Conservation (phyloP, 2,113 vertebrate genomes). For the Tragelaphus strepsiceros region DNA sequence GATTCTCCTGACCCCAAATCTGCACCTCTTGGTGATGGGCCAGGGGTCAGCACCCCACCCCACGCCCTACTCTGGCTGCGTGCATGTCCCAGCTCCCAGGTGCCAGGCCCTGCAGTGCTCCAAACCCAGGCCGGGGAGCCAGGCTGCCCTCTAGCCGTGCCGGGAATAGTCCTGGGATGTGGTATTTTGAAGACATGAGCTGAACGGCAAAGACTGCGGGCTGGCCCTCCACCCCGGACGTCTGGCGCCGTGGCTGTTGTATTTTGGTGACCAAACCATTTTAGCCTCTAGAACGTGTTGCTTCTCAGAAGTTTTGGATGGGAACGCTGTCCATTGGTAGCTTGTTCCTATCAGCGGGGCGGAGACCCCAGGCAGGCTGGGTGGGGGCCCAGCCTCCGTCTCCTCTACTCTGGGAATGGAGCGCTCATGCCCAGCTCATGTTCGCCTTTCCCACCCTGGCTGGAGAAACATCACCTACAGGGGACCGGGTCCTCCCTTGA, state of each 20-base stretch:
- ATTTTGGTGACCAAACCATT: constrained; percentile 16
- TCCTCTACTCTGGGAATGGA: background rate
- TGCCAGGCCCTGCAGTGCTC: background rate
- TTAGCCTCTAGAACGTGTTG: background rate
- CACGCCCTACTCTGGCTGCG: rapidly evolving
- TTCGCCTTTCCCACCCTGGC: background rate
- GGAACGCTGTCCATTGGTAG: background rate
- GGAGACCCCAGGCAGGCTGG: background rate
- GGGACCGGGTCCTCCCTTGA: background rate
- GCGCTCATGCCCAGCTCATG: rapidly evolving
- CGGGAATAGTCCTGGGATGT: constrained; percentile 31
- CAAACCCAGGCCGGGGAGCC: background rate
- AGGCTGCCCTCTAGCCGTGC: constrained; percentile 25
- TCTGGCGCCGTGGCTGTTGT: constrained; percentile 45
- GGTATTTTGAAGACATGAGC: constrained; percentile 75
- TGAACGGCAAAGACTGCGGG: constrained; percentile 66
- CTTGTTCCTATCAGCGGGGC: background rate
- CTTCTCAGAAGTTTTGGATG: background rate
- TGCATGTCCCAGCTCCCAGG: rapidly evolving
- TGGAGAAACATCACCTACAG: rapidly evolving
- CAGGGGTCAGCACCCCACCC: background rate
- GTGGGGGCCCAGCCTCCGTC: rapidly evolving
- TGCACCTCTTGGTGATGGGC: background rate
- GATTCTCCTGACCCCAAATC: background rate
- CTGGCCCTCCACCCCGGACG: constrained; percentile 45